A percentile compares a stretch with the other conserved stretches of the same genome.
phyloP scores from a whole-genome alignment of 2,888 invertebrate genomes.

The Sesamia inferens region DNA sequence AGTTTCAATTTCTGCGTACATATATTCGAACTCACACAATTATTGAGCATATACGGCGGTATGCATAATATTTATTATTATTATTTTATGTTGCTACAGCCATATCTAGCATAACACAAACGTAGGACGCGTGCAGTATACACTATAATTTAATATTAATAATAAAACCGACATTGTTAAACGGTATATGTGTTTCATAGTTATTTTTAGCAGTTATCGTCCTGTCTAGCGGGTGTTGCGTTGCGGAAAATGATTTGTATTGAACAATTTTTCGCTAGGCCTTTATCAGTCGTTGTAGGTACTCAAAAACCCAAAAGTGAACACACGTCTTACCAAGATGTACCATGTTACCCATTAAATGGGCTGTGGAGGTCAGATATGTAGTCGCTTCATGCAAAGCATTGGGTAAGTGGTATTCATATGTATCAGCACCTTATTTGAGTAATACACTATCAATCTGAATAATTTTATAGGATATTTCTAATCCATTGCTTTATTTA shows the following conservation, averaged over 20 bases:
- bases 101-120: conserved; percentile 16
- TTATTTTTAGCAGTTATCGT: conserved; percentile 1
- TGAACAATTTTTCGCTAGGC: conserved; percentile 1
- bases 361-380: neutral
- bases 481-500: no score
- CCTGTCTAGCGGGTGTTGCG: neutral
- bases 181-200: neutral
- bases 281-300: neutral
- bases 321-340: no score
- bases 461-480: no score
- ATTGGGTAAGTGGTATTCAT: neutral
- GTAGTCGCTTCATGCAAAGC: neutral
- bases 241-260: conserved; percentile 20
- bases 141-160: conserved; percentile 19
- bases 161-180: conserved; percentile 3
- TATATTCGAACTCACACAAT: conserved; percentile 6
- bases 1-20: conserved; percentile 1
- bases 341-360: neutral
- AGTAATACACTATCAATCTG: no score
- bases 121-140: conserved; percentile 1
- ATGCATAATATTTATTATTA: conserved; percentile 28
- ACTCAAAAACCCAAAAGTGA: neutral
- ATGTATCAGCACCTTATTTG: neutral
- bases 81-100: conserved; percentile 5
- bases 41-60: neutral